These are phyloP conservation scores for Listronotus oregonensis DNA, from an alignment of 1,140 invertebrate genomes.

Conservation along the genomic window DNA sequence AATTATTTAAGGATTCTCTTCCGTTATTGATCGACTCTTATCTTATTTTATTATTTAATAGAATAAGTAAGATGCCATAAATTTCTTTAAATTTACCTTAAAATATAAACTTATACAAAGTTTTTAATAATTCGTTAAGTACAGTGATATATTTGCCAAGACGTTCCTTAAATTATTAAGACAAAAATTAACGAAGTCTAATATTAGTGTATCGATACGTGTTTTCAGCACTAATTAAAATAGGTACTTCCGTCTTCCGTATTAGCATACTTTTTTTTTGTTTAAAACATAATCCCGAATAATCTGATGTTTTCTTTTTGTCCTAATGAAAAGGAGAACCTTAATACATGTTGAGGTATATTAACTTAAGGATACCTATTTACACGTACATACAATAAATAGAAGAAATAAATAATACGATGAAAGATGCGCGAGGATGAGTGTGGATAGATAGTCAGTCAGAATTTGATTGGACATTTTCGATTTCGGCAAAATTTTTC, in stretches of 20 bases:
- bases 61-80: constrained; percentile 24
- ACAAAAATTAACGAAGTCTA: neutral
- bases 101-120: neutral
- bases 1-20: constrained; percentile 7
- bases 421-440: constrained; percentile 30
- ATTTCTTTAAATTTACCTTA: neutral
- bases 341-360: constrained; percentile 34
- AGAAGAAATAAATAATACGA: constrained; percentile 53
- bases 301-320: neutral
- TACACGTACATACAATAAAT: constrained; percentile 52
- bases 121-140: too few relatives aligned
- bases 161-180: too few relatives aligned
- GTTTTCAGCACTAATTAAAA: too few relatives aligned
- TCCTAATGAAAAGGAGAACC: constrained; percentile 2
- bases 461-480: constrained; percentile 41
- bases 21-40: neutral
- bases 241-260: too few relatives aligned
- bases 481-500: constrained; percentile 35
- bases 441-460: constrained; percentile 44
- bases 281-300: neutral
- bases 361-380: constrained; percentile 30
- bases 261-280: too few relatives aligned
- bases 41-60: constrained; percentile 25
- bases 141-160: too few relatives aligned
- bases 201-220: neutral